These are phyloP conservation scores for Indicator maculatus DNA, from an alignment of 2,113 vertebrate genomes.

Conservation along the genomic window DNA sequence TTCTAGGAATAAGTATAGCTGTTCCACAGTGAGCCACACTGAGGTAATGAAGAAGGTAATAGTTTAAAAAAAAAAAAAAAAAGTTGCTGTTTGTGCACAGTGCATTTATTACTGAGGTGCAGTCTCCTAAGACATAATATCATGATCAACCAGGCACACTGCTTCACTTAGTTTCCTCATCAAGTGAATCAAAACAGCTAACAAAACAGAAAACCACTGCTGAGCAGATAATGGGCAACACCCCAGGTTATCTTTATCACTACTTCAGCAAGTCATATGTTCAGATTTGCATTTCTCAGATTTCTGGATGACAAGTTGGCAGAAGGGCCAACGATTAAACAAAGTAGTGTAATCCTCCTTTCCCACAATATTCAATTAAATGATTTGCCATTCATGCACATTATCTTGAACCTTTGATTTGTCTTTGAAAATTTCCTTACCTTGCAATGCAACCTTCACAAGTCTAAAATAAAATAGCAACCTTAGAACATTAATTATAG, in stretches of 20 bases:
- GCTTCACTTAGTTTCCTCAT: background rate
- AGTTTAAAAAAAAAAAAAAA: background rate
- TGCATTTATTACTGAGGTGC: background rate
- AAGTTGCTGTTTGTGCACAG: background rate
- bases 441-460: background rate
- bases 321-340: background rate
- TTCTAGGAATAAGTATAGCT: background rate
- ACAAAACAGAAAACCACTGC: conserved; percentile 13
- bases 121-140: background rate
- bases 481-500: background rate
- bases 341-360: background rate
- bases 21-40: background rate
- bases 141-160: background rate
- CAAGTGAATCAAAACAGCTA: background rate
- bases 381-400: background rate
- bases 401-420: background rate
- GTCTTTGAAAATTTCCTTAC: background rate
- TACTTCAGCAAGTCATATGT: background rate
- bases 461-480: background rate
- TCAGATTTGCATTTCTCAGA: background rate
- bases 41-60: background rate
- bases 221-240: background rate
- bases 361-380: background rate
- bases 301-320: background rate
- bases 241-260: background rate